Evolutionary conservation across 2,888 invertebrate species (phyloP).

Genomic region (Acrocyrtus sp.): DNA sequence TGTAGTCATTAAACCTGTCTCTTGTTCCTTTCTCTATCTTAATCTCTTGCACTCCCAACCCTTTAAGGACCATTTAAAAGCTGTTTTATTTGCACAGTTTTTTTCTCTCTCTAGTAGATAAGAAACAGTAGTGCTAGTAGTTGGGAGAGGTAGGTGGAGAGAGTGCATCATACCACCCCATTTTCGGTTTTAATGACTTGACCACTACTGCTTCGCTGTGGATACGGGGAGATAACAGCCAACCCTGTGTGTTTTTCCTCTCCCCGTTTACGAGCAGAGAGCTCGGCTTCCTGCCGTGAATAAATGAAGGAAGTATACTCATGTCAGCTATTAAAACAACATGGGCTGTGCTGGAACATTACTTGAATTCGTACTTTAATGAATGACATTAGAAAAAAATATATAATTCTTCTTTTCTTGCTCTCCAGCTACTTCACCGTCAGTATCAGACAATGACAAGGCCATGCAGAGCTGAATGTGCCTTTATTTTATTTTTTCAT

Average conservation of each 20-base stretch:
- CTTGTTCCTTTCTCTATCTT: constrained; percentile 13
- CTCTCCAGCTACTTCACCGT: no score
- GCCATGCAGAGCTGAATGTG: neutral
- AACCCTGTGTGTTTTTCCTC: neutral
- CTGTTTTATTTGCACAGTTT: constrained; percentile 38
- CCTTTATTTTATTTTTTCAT: neutral
- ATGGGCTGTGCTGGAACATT: neutral
- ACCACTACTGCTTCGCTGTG: no score
- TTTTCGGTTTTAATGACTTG: neutral
- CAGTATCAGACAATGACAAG: neutral
- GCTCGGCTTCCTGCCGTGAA: constrained; percentile 34
- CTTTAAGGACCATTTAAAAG: constrained; percentile 35
- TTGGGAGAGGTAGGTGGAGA: neutral
- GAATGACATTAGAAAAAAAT: no score
- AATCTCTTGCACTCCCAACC: constrained; percentile 17
- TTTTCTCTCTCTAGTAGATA: no score
- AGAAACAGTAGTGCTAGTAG: no score
- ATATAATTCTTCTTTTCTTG: constrained; percentile 9
- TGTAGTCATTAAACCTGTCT: constrained; percentile 36
- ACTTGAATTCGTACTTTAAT: neutral
- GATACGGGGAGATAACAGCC: no score
- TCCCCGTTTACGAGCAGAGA: neutral
- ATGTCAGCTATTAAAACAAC: no score
- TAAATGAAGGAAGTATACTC: constrained; percentile 12
- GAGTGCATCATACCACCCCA: neutral